Conservation (phyloP, 1,140 invertebrate genomes). For the Protaetia brevitarsis region DNA sequence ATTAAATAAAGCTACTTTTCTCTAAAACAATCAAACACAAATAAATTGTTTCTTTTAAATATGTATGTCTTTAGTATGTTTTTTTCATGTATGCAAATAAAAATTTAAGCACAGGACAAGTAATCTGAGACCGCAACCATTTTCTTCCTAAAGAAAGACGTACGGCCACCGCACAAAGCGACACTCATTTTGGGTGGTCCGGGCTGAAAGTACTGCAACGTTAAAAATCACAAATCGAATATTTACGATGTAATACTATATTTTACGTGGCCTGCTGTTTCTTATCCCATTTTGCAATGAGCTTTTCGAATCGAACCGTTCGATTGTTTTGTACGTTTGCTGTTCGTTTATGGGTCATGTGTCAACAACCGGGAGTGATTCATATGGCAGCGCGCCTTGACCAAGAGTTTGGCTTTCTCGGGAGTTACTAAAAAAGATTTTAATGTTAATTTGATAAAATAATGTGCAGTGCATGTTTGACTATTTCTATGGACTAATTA, state of each 20-base stretch:
- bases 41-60: too few relatives aligned
- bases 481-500: too few relatives aligned
- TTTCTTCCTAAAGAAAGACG: background rate
- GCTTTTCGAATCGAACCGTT: background rate
- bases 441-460: too few relatives aligned
- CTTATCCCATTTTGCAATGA: background rate
- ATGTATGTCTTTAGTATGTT: too few relatives aligned
- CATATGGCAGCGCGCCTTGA: background rate
- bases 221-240: background rate
- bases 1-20: too few relatives aligned
- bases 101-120: too few relatives aligned
- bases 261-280: background rate
- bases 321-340: background rate
- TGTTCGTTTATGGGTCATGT: background rate
- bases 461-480: too few relatives aligned
- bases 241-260: conserved; percentile 3
- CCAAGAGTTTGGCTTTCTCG: background rate
- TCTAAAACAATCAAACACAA: too few relatives aligned
- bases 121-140: background rate
- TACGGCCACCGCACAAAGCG: background rate
- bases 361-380: background rate
- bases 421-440: too few relatives aligned
- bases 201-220: background rate
- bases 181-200: conserved; percentile 2
- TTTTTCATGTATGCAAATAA: too few relatives aligned